Evolutionary conservation across 2,113 vertebrate species (phyloP).

Genomic region (Propithecus coquereli): DNA sequence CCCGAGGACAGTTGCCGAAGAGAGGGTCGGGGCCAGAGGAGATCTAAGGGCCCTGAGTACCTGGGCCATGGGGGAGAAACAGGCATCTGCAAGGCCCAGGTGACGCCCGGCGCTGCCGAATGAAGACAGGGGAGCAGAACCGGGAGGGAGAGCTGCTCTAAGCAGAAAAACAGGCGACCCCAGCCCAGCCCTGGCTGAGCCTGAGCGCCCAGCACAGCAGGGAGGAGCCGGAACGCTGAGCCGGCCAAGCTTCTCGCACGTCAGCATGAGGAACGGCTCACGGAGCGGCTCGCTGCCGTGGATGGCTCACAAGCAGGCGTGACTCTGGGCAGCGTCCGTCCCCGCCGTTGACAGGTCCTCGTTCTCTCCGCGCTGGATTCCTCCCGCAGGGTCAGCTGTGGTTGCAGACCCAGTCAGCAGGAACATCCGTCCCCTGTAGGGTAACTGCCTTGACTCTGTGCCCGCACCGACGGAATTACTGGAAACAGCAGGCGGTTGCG

Average conservation of each 20-base stretch:
- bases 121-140: not conserved
- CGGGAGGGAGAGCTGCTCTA: not conserved
- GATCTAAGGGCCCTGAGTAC: no score
- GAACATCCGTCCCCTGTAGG: not conserved
- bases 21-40: fast-evolving
- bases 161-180: not conserved
- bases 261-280: fast-evolving
- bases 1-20: not conserved
- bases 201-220: not conserved
- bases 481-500: conserved; percentile 20
- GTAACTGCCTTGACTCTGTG: not conserved
- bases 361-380: not conserved
- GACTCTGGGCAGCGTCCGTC: not conserved
- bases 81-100: fast-evolving
- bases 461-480: not conserved
- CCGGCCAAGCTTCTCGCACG: not conserved
- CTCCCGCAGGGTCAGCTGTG: not conserved
- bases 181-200: no score
- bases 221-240: not conserved
- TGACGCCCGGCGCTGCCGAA: fast-evolving
- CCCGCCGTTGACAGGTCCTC: fast-evolving
- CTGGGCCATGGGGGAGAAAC: not conserved
- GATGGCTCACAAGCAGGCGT: not conserved
- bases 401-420: not conserved
- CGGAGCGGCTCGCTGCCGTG: not conserved